Evolutionary conservation across 2,797 vertebrate species (phyloP), one percentile per base, ranked within the genome.

Genomic region (Epinephelus malabaricus): DNA sequence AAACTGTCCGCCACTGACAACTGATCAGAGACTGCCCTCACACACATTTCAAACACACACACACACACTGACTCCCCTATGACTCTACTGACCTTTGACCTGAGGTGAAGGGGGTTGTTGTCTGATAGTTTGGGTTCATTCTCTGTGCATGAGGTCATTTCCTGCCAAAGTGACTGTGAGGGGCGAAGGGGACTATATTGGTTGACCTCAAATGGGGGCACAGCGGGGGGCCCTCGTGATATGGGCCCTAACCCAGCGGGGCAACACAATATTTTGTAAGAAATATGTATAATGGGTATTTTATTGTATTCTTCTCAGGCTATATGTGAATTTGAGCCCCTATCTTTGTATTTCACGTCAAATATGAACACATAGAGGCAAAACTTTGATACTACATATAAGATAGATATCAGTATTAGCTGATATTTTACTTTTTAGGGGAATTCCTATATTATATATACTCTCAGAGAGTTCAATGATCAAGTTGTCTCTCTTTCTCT

Each of bases 81-180:
- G 90, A 92, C 89, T 92, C 64, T 14, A 1, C 45, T 43, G 86
- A 92, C 85, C 86, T 86, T 71, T 89, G 62, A 90, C 86, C 86
- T 73, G 27, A 76, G 88, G 88, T 86, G 86, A 92, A 86, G 72
- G 89, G 74, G 78, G 76, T 79, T 70, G 78, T 83, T 82, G 82
- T 92, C 81, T 88, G 75, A 86, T 73, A 79, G 64, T 77, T 76
- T 17, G 81, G 87, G 87, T 87, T 88, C 92, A 90, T 93, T 92
- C 81, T 89, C 76, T 1, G 78, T 65, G 80, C 76, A 66, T 94
- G 90, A 93, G 89, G 89, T 94, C 88, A 92, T 91, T 93, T 94
- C 92, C 92, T 92, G 76, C 81, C 45, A 7, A 51, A 83, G 68
- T 69, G 69, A 83, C 77, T 70, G 54, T 45, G 38, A 73, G 62